These are phyloP conservation scores for Volucella inflata DNA, from an alignment of 2,888 invertebrate species.

Conservation along the genomic window DNA sequence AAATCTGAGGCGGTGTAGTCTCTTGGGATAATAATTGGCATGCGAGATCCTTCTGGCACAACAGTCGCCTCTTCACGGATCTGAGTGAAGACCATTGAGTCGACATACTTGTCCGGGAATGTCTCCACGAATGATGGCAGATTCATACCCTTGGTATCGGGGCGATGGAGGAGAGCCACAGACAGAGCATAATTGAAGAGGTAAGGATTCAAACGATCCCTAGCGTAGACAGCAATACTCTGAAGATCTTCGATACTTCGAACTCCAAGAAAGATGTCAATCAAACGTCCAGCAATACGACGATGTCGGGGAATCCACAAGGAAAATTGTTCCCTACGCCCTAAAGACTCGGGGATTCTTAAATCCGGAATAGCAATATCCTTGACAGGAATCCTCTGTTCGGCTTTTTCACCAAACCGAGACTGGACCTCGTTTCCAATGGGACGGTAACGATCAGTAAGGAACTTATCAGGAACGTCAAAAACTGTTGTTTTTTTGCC, in stretches of 20 bases:
- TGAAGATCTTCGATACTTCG: conserved; percentile 88
- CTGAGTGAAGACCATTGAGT: conserved; percentile 85
- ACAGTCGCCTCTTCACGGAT: conserved; percentile 85
- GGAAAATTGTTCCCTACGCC: conserved; percentile 87
- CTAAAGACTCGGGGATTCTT: conserved; percentile 85
- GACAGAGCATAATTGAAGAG: conserved; percentile 90
- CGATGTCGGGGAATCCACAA: conserved; percentile 88
- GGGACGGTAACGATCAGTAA: conserved; percentile 84
- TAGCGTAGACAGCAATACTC: conserved; percentile 87
- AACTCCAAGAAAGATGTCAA: conserved; percentile 87
- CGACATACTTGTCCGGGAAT: conserved; percentile 87
- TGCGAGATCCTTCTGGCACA: conserved; percentile 86
- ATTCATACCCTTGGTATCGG: conserved; percentile 85
- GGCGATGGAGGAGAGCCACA: conserved; percentile 88
- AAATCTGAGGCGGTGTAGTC: conserved; percentile 89
- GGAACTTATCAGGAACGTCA: conserved; percentile 86
- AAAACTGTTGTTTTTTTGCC: conserved; percentile 86
- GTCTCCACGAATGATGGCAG: conserved; percentile 86
- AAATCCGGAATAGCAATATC: conserved; percentile 87
- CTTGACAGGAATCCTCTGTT: conserved; percentile 84
- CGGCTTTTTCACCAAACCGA: conserved; percentile 85
- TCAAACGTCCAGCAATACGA: conserved; percentile 86
- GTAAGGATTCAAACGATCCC: conserved; percentile 89
- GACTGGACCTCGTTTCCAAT: conserved; percentile 84
- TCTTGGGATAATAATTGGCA: conserved; percentile 85